Evolutionary conservation across 2,113 vertebrate species (phyloP), one percentile per base, ranked within the genome.

Genomic region (Gasterosteus aculeatus): DNA sequence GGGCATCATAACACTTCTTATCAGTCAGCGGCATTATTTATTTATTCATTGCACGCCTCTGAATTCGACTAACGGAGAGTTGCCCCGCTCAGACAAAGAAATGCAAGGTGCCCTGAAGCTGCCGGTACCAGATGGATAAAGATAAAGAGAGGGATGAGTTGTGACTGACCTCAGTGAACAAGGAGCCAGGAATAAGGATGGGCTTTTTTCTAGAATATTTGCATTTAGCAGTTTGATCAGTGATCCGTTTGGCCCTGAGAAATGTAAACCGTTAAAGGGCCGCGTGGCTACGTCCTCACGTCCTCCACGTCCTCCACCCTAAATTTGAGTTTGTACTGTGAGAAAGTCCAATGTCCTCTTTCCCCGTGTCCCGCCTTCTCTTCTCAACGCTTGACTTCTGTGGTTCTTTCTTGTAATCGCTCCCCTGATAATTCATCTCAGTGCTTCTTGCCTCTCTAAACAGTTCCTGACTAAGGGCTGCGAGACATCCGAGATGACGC

Each of bases 401-500:
- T 57, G 6, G 6, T 12, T 33, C 1, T 44, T 31, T 38, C 26
- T 47, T 35, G 26, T 44, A 35, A 14, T 64, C 7, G 26, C 19
- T 60, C 16, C 10, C 61, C n/a, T 41, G 38, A 70, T 58, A 19
- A 5, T 46, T 33, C 4, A 26, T 73, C 44, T 49, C 51, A 44
- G 4, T 39, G 1, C 61, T 53, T 62, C 65, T 4, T 69, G 4
- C 10, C 16, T 44, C 29, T 56, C 54, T 72, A 42, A 83, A 51
- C 91, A 98, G 97, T 92, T 95, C 16, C 94, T 98, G 81, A 98
- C 96, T 7, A 99, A 98, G 81, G 98, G 98, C 75, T 99, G 97
- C 69, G 97, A 98, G 64, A 98, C 97, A 0, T 95, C 96, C 57
- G 98, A 99, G 92, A 97, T 99, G 96, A 99, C 98, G 0, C 95